Percentiles rank a stretch among this genome's conserved stretches.
Conservation (phyloP, 2,888 invertebrate genomes). For the Eustalomyia histrio region DNA sequence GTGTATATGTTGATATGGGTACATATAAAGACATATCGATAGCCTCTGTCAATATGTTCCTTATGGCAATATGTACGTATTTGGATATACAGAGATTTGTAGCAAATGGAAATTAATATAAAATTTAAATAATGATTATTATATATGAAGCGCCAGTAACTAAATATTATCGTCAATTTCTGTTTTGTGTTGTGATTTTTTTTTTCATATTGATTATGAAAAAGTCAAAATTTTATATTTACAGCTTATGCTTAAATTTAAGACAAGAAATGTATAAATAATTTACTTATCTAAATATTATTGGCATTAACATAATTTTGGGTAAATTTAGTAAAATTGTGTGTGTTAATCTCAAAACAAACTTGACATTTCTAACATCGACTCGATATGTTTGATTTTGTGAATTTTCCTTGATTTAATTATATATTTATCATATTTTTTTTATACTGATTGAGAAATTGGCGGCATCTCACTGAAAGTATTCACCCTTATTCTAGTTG, state of each 20-base stretch:
- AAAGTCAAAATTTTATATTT: not conserved
- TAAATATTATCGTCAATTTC: not conserved
- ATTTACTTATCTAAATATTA: no score
- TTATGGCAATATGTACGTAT: constrained; percentile 29
- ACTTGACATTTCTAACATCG: no score
- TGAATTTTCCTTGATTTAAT: no score
- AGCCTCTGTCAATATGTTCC: constrained; percentile 67
- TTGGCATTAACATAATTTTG: no score
- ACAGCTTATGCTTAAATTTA: not conserved
- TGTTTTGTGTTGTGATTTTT: not conserved
- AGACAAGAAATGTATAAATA: not conserved
- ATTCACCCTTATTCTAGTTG: no score
- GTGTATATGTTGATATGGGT: not conserved
- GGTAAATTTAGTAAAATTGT: no score
- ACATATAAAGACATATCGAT: constrained; percentile 68
- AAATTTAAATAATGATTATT: not conserved
- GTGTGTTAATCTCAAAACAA: no score
- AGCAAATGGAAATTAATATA: not conserved
- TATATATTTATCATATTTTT: no score
- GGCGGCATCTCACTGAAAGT: no score
- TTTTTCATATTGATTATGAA: not conserved
- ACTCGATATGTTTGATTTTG: no score
- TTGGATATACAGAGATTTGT: not conserved
- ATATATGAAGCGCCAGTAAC: constrained; percentile 4
- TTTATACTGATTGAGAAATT: no score